Evolutionary conservation across 2,797 vertebrate species (phyloP).

Genomic region (Aeoliscus strigatus): DNA sequence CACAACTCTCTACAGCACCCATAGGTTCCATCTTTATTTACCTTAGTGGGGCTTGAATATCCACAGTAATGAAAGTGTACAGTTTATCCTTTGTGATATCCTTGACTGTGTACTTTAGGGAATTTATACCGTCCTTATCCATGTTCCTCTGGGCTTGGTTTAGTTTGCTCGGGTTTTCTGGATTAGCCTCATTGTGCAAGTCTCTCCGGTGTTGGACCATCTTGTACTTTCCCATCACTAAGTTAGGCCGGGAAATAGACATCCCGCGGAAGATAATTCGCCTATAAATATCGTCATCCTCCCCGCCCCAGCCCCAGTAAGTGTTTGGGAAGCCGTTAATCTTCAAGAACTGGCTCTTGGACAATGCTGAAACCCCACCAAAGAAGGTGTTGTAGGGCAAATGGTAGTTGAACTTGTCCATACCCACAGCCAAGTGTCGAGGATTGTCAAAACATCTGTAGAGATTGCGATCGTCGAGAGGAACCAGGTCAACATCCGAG

Average conservation of each 20-base stretch:
- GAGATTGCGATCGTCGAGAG: constrained; percentile 91
- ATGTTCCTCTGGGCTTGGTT: constrained; percentile 80
- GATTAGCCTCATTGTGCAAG: constrained; percentile 87
- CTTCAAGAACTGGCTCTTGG: constrained; percentile 85
- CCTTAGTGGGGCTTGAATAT: constrained; percentile 33
- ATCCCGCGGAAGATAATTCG: constrained; percentile 81
- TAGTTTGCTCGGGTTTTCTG: constrained; percentile 74
- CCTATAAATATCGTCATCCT: constrained; percentile 96
- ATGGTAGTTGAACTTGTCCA: constrained; percentile 98
- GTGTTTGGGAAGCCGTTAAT: constrained; percentile 98
- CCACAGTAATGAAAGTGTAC: constrained; percentile 80
- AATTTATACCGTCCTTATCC: constrained; percentile 84
- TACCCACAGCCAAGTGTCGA: constrained; percentile 89
- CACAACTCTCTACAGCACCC: not conserved
- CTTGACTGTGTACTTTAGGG: constrained; percentile 81
- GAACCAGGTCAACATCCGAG: constrained; percentile 95
- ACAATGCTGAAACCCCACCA: constrained; percentile 91
- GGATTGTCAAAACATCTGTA: constrained; percentile 93
- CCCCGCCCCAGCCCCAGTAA: constrained; percentile 98
- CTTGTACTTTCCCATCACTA: constrained; percentile 81
- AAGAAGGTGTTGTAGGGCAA: constrained; percentile 95
- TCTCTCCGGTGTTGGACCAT: constrained; percentile 92
- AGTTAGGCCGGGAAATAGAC: constrained; percentile 85
- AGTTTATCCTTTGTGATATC: constrained; percentile 72
- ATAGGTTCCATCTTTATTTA: constrained; percentile 9